Evolutionary conservation across 2,113 vertebrate genomes (phyloP).

Genomic region (Australoheros scitulus): DNA sequence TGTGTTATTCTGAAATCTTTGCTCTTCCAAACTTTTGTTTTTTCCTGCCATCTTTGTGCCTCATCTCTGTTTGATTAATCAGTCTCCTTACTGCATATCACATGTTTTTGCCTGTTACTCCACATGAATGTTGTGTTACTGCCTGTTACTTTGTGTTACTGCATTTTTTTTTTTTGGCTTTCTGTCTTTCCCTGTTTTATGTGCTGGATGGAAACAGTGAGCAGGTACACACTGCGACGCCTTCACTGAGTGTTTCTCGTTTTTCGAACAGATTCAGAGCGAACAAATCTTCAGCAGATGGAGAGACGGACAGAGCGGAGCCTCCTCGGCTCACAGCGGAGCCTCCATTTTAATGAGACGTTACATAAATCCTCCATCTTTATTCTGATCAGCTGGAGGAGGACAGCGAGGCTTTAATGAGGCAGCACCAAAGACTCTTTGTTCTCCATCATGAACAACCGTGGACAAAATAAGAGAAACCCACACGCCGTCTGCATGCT

Average conservation of each 20-base stretch:
- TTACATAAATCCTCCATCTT: conserved; percentile 16
- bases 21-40: too few relatives aligned
- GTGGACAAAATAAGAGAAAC: neutral
- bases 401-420: conserved; percentile 19
- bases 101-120: too few relatives aligned
- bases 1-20: too few relatives aligned
- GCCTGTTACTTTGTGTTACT: neutral
- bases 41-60: too few relatives aligned
- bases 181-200: neutral
- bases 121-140: neutral
- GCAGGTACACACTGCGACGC: neutral
- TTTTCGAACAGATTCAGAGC: neutral
- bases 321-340: neutral
- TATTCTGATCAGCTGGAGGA: conserved; percentile 35
- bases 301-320: neutral
- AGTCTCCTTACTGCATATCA: too few relatives aligned
- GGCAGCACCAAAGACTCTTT: conserved; percentile 6
- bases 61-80: too few relatives aligned
- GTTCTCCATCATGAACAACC: neutral
- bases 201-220: neutral
- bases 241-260: neutral
- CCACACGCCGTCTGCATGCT: neutral
- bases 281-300: neutral
- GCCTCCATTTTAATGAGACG: conserved; percentile 20
- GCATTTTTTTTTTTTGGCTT: neutral